phyloP scores from a whole-genome alignment of 2,888 invertebrate genomes.

The Biston betularia region DNA sequence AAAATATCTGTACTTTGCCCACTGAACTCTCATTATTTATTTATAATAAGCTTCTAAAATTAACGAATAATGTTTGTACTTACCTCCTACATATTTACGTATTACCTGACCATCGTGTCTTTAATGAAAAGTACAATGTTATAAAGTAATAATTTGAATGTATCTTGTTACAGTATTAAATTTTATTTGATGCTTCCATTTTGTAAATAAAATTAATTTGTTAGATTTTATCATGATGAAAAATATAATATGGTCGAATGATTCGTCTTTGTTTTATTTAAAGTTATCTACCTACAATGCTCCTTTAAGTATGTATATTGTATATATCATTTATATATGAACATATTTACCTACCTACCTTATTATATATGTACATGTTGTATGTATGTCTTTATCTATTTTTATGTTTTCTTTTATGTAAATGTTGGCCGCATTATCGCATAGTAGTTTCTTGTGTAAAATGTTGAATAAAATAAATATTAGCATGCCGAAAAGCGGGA shows the following conservation, averaged over 20 bases:
- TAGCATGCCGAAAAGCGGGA: too few relatives aligned
- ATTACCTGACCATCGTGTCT: constrained; percentile 10
- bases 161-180: constrained; percentile 72
- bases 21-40: too few relatives aligned
- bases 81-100: not conserved
- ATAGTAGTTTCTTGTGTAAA: too few relatives aligned
- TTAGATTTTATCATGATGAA: constrained; percentile 73
- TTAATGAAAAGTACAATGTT: constrained; percentile 6
- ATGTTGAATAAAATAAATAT: too few relatives aligned
- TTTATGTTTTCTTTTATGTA: too few relatives aligned
- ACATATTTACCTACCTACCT: too few relatives aligned
- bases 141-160: constrained; percentile 12
- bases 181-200: constrained; percentile 77
- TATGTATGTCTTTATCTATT: too few relatives aligned
- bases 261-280: constrained; percentile 57
- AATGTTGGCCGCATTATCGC: too few relatives aligned
- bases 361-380: too few relatives aligned
- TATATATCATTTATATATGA: too few relatives aligned
- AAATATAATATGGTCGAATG: constrained; percentile 81
- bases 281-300: not conserved
- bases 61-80: not conserved
- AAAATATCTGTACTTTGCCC: too few relatives aligned
- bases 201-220: constrained; percentile 79
- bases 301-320: not conserved
- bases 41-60: too few relatives aligned